Conservation (phyloP, 2,888 invertebrate species). For the Noctuana brunneofusca region DNA sequence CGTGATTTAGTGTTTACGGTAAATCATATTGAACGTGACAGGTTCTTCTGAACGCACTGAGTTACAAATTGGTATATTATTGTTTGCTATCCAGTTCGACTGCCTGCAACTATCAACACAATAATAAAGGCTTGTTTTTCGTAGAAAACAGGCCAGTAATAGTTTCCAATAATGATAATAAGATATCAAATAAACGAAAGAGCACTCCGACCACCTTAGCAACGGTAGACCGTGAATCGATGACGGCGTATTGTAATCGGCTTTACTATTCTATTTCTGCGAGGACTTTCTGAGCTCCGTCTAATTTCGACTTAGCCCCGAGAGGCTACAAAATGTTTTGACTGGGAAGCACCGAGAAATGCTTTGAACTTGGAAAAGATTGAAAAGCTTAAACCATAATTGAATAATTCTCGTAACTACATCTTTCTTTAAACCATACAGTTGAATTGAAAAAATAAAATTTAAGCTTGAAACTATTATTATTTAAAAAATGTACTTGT, state of each 20-base stretch:
- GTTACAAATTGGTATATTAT: no score
- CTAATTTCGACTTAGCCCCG: slow-evolving; percentile 54
- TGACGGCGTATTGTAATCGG: slow-evolving; percentile 52
- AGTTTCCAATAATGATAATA: slow-evolving; percentile 36
- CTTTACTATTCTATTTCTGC: slow-evolving; percentile 58
- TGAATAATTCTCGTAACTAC: background rate
- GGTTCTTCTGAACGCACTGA: no score
- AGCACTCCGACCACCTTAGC: slow-evolving; percentile 38
- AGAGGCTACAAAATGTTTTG: slow-evolving; percentile 44
- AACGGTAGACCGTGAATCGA: slow-evolving; percentile 38
- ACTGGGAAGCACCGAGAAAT: slow-evolving; percentile 39
- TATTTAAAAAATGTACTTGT: no score
- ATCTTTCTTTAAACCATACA: no score
- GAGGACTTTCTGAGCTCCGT: slow-evolving; percentile 38
- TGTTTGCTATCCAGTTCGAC: no score
- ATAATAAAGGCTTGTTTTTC: background rate
- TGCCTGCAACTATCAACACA: background rate
- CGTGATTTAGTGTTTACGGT: no score
- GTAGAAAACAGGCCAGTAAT: background rate
- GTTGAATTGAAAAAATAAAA: no score
- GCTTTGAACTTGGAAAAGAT: slow-evolving; percentile 5
- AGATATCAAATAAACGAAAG: slow-evolving; percentile 37
- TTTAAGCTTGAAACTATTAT: no score
- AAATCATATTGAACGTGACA: no score
- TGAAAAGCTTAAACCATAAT: slow-evolving; percentile 25